Base-by-base conservation (phyloP, 64 coral and sea anemone genomes). In the Actinia equina region DNA sequence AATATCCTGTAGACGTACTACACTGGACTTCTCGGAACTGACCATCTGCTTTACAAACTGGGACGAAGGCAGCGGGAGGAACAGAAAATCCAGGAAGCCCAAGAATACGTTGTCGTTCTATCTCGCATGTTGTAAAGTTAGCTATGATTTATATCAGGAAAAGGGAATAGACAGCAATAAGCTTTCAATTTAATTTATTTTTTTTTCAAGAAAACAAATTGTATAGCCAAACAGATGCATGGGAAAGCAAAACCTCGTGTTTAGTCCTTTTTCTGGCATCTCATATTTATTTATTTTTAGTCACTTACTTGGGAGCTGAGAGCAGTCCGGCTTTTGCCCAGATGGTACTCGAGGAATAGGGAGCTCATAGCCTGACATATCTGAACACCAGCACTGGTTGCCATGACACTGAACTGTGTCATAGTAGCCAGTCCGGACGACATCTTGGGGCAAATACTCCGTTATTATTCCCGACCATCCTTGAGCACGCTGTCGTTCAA, bases 1-100 rank as follows among this genome's bases (percentile, higher is more conserved):
- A 96, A 6, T 59, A 43, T 70, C 91, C 91, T 14, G 88, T 74
- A 12, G 86, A 76, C 23, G 26, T 53, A 45, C 54, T 70, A 59
- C 94, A 96, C 54, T 96, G 94, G 22, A 88, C 67, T 51, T 45
- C 57, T 42, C 67, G 89, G 53, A 96, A 96, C 12, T 85, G 69
- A 57, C 94, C 94, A 87, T 96, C 88, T 60, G 55, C 53, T 25
- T 86, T 89, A 77, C 94, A 96, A 15, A 84, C 51, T 55, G 91
- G 91, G 55, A 93, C 59, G 23, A 71, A 90, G 6, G 81, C 80
- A 4, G 80, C 85, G 46, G 88, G 77, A 15, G 91, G 85, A 49
- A 96, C 90, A 71, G 87, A 56, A 23, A 83, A 87, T 54, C 87
- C 91, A 53, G 63, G 64, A 20, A 93, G 25, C 0, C 82, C 91